phyloP scores from a whole-genome alignment of 1,140 invertebrate genomes.

The Forficula auricularia region DNA sequence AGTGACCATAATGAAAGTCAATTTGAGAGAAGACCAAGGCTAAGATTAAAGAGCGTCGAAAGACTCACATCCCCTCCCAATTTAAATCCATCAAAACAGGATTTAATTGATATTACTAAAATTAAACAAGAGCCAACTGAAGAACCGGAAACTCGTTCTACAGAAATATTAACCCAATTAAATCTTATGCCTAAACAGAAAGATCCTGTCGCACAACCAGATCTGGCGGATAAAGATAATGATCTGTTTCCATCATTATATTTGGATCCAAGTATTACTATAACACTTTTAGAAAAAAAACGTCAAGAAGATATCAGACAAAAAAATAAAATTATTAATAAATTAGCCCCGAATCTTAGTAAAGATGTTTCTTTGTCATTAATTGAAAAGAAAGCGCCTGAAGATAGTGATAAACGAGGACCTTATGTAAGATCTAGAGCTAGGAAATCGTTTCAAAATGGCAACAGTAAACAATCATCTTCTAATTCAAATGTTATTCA shows the following conservation, averaged over 20 bases:
- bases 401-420: neutral
- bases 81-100: too few species aligned
- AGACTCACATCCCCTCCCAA: too few species aligned
- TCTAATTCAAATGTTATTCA: too few species aligned
- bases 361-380: slow-evolving; percentile 6
- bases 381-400: neutral
- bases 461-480: too few species aligned
- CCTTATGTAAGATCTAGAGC: slow-evolving; percentile 7
- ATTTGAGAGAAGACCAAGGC: neutral
- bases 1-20: slow-evolving; percentile 6
- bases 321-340: neutral
- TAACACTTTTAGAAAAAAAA: slow-evolving; percentile 9
- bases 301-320: neutral
- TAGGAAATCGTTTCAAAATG: slow-evolving; percentile 12
- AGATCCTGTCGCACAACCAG: neutral
- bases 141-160: too few species aligned
- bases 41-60: too few species aligned
- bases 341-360: neutral
- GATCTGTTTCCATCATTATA: slow-evolving; percentile 12
- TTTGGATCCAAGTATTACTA: slow-evolving; percentile 14
- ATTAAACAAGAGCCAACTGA: too few species aligned
- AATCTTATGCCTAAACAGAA: neutral
- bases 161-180: neutral
- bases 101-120: too few species aligned
- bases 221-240: slow-evolving; percentile 11